phyloP scores from a whole-genome alignment of 1,140 invertebrate genomes.

The Eriosoma lanigerum region DNA sequence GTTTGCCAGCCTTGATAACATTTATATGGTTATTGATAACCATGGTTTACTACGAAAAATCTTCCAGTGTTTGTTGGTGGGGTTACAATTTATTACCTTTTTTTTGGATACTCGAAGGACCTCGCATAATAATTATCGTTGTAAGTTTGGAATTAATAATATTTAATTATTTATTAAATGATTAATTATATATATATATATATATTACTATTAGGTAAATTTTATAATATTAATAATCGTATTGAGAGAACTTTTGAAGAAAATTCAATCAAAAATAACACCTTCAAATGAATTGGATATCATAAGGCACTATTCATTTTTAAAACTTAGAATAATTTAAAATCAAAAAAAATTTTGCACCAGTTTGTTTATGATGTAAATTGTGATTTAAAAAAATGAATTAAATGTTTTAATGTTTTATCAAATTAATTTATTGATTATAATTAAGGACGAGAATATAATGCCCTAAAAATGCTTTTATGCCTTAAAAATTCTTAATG shows the following conservation, averaged over 20 bases:
- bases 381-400: too few relatives aligned
- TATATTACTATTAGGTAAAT: slow-evolving; percentile 5
- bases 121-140: slow-evolving; percentile 73
- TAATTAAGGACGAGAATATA: too few relatives aligned
- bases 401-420: too few relatives aligned
- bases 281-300: slow-evolving; percentile 33
- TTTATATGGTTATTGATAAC: slow-evolving; percentile 71
- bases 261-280: slow-evolving; percentile 46
- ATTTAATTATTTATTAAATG: too few relatives aligned
- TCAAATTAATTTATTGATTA: too few relatives aligned
- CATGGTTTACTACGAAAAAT: slow-evolving; percentile 59
- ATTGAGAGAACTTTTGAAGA: slow-evolving; percentile 28
- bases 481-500: too few relatives aligned
- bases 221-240: slow-evolving; percentile 41
- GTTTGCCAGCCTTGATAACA: slow-evolving; percentile 73
- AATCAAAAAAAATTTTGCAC: neutral
- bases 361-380: too few relatives aligned
- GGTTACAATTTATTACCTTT: slow-evolving; percentile 77
- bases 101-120: slow-evolving; percentile 87
- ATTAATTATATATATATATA: neutral
- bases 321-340: neutral
- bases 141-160: slow-evolving; percentile 61
- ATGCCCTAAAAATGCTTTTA: too few relatives aligned
- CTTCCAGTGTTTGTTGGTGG: slow-evolving; percentile 73
- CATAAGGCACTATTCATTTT: slow-evolving; percentile 28